Base-by-base conservation (phyloP, 2,888 invertebrate species). In the Trachelus stipa region DNA sequence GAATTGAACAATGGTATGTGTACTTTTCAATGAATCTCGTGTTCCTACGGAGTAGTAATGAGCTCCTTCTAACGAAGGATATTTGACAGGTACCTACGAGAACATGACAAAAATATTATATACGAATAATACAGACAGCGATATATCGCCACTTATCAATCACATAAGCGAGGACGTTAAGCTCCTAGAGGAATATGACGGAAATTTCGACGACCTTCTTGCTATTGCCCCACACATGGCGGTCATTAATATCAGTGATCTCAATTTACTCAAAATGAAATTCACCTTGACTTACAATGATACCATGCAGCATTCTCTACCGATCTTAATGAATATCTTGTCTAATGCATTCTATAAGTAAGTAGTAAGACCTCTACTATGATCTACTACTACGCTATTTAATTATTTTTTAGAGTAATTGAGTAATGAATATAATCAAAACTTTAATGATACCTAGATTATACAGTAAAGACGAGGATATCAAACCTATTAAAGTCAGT, bases 231-330 rank as follows among this genome's bases (percentile, higher is more conserved):
- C 94, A 1, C 94, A 95, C 83, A 94, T 96, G 92, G 95, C 94
- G 33, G 95, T 95, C 3, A 93, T 95, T 82, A 94, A 94, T 87
- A 90, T 96, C 74, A 93, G 92, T 75, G 92, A 92, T 15, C 94
- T 94, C 82, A 89, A 92, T 76, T 88, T 92, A 76, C 92, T 93
- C 0, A 93, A 93, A 79, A 93, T 94, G 77, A 93, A 93, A 81
- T 92, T 95, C 33, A 94, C 94, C 83, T 92, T 95, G 69, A 93
- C 95, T 81, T 96, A 96, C 91, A 97, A 97, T 88, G 96, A 96
- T 87, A 96, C 97, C 0, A 95, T 94, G 86, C 94, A 96, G 75
- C 97, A 97, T 89, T 95, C 96, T 81, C 92, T 97, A 85, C 97
- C 97, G 4, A 94, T 96, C 80, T 92, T 96, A 69, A 91, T 96